Conservation (phyloP, 2,113 vertebrate species). For the Microcebus murinus region DNA sequence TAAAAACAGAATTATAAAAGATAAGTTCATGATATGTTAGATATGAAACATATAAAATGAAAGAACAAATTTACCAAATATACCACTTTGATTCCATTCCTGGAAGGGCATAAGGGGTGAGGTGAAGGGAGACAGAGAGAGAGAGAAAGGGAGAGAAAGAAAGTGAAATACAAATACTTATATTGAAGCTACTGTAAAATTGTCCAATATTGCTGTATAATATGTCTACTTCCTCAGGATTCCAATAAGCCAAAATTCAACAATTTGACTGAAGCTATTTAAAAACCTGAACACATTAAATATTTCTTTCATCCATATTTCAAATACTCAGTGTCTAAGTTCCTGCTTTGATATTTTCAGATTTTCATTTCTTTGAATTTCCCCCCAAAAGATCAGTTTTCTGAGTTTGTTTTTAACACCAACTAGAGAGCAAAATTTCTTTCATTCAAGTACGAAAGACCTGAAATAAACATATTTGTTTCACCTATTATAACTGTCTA, state of each 20-base stretch:
- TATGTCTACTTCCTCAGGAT: not conserved
- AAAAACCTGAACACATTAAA: not conserved
- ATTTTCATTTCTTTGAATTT: not conserved
- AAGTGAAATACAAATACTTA: not conserved
- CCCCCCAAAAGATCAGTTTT: not conserved
- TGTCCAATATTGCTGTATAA: not conserved
- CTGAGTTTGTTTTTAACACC: not conserved
- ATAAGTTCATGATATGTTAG: not conserved
- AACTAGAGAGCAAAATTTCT: not conserved
- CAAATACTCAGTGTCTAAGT: not conserved
- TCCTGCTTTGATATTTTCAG: slow-evolving; percentile 15
- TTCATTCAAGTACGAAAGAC: slow-evolving; percentile 14
- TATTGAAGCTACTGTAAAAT: not conserved
- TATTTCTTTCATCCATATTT: slow-evolving; percentile 23
- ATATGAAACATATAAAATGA: not conserved
- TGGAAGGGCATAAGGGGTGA: no score
- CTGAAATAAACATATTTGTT: not conserved
- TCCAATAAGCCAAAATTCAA: not conserved
- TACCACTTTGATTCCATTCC: not conserved
- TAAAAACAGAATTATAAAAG: not conserved
- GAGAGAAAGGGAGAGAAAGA: not conserved
- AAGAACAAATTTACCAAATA: not conserved
- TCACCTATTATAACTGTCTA: not conserved
- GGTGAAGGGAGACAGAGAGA: not conserved
- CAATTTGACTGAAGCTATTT: not conserved